Percentiles rank a stretch among this genome's conserved stretches.
Evolutionary conservation across 2,888 invertebrate genomes (phyloP).

Genomic region (Synergus itoensis): DNA sequence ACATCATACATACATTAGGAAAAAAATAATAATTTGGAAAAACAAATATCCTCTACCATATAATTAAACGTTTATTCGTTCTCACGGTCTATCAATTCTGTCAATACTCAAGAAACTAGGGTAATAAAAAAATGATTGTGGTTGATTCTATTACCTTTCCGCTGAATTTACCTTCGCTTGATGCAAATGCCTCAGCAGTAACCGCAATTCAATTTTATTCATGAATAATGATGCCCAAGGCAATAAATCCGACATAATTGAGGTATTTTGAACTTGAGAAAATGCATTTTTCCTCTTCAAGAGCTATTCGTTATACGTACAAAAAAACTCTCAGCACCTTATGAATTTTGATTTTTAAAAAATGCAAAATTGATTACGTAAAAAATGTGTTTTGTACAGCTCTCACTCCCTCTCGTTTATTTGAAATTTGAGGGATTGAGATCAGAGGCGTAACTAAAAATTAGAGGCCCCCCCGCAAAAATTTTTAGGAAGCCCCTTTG

Average conservation of each 20-base stretch:
- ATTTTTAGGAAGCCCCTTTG: too few relatives aligned
- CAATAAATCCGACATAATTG: neutral
- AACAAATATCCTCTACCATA: neutral
- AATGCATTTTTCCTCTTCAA: neutral
- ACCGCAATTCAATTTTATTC: constrained; percentile 23
- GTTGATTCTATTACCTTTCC: neutral
- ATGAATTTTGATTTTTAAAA: too few relatives aligned
- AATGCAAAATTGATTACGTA: too few relatives aligned
- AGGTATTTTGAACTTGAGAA: neutral
- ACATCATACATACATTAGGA: too few relatives aligned
- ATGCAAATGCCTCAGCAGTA: constrained; percentile 8
- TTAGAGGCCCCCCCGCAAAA: too few relatives aligned
- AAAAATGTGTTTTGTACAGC: too few relatives aligned
- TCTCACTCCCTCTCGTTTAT: too few relatives aligned
- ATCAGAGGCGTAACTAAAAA: too few relatives aligned
- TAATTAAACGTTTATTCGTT: neutral
- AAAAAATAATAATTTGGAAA: too few relatives aligned
- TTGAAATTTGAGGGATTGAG: too few relatives aligned
- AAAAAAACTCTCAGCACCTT: too few relatives aligned
- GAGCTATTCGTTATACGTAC: neutral
- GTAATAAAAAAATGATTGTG: neutral
- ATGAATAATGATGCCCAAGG: neutral
- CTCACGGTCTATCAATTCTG: neutral
- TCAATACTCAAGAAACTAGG: neutral
- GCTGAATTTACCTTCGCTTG: neutral